Conservation (phyloP, 2,888 invertebrate species). For the Apodemia mormo region DNA sequence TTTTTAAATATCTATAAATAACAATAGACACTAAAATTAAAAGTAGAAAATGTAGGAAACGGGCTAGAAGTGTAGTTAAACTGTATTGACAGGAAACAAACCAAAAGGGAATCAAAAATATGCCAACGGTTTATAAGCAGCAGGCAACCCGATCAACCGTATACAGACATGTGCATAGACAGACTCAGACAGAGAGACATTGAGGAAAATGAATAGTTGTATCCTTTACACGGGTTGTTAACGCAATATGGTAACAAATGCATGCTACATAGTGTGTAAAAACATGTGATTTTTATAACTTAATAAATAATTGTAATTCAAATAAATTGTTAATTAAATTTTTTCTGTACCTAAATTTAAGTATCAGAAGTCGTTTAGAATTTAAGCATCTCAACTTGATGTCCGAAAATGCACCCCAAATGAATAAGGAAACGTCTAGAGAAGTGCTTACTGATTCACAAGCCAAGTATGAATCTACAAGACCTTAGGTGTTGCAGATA, state of each 20-base stretch:
- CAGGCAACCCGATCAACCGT: slow-evolving; percentile 35
- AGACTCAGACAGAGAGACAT: slow-evolving; percentile 56
- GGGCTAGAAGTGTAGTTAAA: background rate
- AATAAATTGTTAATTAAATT: too few species aligned
- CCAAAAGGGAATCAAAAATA: background rate
- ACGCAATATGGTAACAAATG: background rate
- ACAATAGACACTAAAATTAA: too few species aligned
- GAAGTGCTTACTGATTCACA: too few species aligned
- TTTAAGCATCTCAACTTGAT: too few species aligned
- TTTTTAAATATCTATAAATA: too few species aligned
- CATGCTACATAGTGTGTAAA: background rate
- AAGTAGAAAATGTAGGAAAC: background rate
- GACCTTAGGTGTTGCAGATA: too few species aligned
- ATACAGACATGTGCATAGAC: slow-evolving; percentile 41
- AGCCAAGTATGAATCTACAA: too few species aligned
- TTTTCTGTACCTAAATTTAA: too few species aligned
- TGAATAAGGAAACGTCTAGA: too few species aligned
- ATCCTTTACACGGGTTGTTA: slow-evolving; percentile 3
- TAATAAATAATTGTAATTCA: background rate
- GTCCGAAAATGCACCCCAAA: too few species aligned
- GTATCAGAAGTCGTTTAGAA: too few species aligned
- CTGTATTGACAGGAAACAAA: background rate
- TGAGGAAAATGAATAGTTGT: slow-evolving; percentile 49
- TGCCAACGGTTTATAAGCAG: slow-evolving; percentile 18
- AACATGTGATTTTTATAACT: background rate